Conservation (phyloP, 2,888 invertebrate genomes). For the Teleiodes luculella region DNA sequence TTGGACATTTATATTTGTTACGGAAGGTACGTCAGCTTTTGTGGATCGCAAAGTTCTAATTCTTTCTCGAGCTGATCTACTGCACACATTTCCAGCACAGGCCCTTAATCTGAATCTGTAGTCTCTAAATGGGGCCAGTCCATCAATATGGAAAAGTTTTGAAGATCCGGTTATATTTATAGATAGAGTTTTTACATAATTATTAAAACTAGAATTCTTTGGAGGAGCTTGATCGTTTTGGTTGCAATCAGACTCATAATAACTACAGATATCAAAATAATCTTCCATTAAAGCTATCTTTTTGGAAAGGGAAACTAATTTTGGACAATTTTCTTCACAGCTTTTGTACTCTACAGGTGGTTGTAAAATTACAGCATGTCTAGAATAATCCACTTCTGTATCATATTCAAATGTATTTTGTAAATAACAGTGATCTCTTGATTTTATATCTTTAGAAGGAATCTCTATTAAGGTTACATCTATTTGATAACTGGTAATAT, state of each 20-base stretch:
- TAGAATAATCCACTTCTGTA: slow-evolving; percentile 43
- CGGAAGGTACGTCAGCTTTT: slow-evolving; percentile 47
- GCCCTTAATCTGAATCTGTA: slow-evolving; percentile 60
- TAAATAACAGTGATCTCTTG: slow-evolving; percentile 49
- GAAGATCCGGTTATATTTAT: slow-evolving; percentile 42
- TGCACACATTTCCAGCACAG: slow-evolving; percentile 49
- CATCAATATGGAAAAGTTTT: slow-evolving; percentile 45
- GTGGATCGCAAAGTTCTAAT: slow-evolving; percentile 50
- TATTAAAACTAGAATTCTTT: slow-evolving; percentile 42
- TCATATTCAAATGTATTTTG: slow-evolving; percentile 29
- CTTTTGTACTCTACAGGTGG: slow-evolving; percentile 57
- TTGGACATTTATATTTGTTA: slow-evolving; percentile 33
- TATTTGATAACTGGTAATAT: slow-evolving; percentile 55
- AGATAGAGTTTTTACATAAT: slow-evolving; percentile 43
- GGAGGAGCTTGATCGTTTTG: slow-evolving; percentile 35
- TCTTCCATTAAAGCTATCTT: slow-evolving; percentile 6
- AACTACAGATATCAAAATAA: slow-evolving; percentile 13
- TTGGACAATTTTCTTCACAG: slow-evolving; percentile 63
- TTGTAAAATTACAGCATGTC: slow-evolving; percentile 55
- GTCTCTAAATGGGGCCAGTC: slow-evolving; percentile 61
- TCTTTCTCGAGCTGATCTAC: slow-evolving; percentile 50
- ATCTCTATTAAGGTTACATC: slow-evolving; percentile 56
- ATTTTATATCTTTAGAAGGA: slow-evolving; percentile 33
- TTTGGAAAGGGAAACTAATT: slow-evolving; percentile 42
- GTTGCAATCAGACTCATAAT: slow-evolving; percentile 39